These are phyloP conservation scores for Gallinago undulata DNA, from an alignment of 2,113 vertebrate species.

Conservation along the genomic window DNA sequence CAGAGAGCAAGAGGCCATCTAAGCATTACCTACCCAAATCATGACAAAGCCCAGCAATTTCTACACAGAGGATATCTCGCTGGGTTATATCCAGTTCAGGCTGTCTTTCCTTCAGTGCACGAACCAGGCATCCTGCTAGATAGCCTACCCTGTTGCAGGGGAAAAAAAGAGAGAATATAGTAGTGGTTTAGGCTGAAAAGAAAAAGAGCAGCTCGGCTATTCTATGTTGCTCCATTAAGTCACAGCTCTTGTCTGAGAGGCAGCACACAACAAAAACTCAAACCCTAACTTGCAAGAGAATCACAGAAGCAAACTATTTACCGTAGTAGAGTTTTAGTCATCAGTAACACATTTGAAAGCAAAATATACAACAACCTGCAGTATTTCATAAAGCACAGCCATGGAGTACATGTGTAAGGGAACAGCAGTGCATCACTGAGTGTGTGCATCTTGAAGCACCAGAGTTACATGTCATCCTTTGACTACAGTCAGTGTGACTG, in stretches of 20 bases:
- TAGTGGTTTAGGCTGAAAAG: background rate
- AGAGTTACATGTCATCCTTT: background rate
- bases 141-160: conserved; percentile 80
- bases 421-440: background rate
- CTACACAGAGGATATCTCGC: conserved; percentile 90
- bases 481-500: background rate
- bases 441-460: background rate
- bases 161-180: background rate
- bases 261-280: background rate
- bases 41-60: conserved; percentile 96
- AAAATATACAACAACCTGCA: background rate
- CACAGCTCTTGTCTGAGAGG: background rate
- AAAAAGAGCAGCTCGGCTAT: background rate
- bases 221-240: background rate
- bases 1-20: background rate
- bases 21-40: conserved; percentile 83
- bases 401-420: background rate
- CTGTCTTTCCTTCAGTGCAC: conserved; percentile 80
- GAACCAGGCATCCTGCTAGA: conserved; percentile 85
- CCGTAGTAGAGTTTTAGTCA: background rate
- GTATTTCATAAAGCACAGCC: background rate
- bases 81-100: conserved; percentile 84
- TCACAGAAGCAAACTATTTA: background rate
- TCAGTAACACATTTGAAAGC: background rate
- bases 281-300: background rate